Evolutionary conservation across 2,113 vertebrate genomes (phyloP), one percentile per base, ranked within the genome.

Genomic region (Callionymus lyra): DNA sequence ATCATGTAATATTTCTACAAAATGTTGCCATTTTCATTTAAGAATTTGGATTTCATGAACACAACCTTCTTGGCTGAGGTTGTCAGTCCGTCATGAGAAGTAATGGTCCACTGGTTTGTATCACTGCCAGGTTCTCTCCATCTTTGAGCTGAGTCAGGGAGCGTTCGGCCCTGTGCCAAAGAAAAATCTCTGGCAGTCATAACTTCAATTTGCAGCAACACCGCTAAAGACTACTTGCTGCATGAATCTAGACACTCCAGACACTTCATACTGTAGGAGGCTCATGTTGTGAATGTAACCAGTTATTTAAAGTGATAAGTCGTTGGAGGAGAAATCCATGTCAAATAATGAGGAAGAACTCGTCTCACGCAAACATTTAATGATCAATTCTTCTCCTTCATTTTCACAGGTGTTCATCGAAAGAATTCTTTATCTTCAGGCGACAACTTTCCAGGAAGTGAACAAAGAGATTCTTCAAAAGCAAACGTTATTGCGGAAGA

Each of bases 361-460:
- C n/a, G n/a, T n/a, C n/a, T n/a, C n/a, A n/a, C n/a, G n/a, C 21
- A 27, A 5, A 8, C 21, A 27, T 27, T 27, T 27, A 27, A 27
- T 27, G 21, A 27, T 27, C 21, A 27, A 27, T 27, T 27, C 8
- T 27, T 27, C 21, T 27, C 4, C 21, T 27, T n/a, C n/a, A n/a
- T n/a, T n/a, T 8, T 27, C 4, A 27, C 33, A 66, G 59, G 54
- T 39, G 34, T 57, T 58, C 67, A 56, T 45, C 58, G 56, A 71
- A 73, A 56, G 57, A 56, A 70, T 60, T 76, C 67, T 71, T 74
- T 77, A 81, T 82, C 71, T 63, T 31, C 44, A 40, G 61, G 63
- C 8, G 77, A 70, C 68, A 79, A 65, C 69, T 73, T 68, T 57
- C 60, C 16, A 2, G 38, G 56, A 61, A 67, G 60, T 57, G 21